Percentiles rank a stretch among this genome's conserved stretches.
These are phyloP conservation scores for Dermochelys coriacea DNA, from an alignment of 2,797 vertebrate genomes.

Conservation along the genomic window DNA sequence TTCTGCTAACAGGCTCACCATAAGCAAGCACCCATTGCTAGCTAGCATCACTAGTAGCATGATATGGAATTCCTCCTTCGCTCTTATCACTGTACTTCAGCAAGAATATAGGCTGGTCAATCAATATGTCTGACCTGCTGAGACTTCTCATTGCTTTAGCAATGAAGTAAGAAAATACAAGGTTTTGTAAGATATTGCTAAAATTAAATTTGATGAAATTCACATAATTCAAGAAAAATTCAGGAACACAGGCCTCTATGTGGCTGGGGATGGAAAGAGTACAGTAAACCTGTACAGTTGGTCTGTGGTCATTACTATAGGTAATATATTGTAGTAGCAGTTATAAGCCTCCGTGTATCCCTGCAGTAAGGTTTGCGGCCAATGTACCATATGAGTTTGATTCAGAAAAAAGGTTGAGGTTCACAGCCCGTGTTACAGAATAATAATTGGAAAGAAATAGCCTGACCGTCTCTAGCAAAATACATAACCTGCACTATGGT, in stretches of 20 bases:
- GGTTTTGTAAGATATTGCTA: not conserved
- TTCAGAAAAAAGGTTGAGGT: slow-evolving; percentile 11
- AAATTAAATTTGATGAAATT: not conserved
- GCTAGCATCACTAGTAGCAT: not conserved
- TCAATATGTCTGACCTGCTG: not conserved
- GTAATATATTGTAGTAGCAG: not conserved
- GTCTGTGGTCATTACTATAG: not conserved
- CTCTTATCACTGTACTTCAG: not conserved
- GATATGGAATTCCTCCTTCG: not conserved
- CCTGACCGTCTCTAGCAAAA: not conserved
- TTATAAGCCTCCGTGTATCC: not conserved
- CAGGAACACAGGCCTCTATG: not conserved
- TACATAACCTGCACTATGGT: not conserved
- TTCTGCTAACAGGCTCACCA: not conserved
- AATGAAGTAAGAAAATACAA: not conserved
- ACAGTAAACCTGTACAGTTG: not conserved
- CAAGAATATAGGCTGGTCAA: not conserved
- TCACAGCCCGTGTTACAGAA: not conserved
- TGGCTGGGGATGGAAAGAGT: not conserved
- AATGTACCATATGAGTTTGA: not conserved
- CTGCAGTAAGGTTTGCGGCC: not conserved
- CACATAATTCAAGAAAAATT: not conserved
- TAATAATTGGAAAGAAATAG: not conserved
- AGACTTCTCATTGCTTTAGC: not conserved
- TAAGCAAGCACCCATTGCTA: not conserved